A percentile compares a stretch with the other conserved stretches of the same genome.
These are phyloP conservation scores for Dichetophora obliterata DNA, from an alignment of 2,888 invertebrate genomes.

Conservation along the genomic window DNA sequence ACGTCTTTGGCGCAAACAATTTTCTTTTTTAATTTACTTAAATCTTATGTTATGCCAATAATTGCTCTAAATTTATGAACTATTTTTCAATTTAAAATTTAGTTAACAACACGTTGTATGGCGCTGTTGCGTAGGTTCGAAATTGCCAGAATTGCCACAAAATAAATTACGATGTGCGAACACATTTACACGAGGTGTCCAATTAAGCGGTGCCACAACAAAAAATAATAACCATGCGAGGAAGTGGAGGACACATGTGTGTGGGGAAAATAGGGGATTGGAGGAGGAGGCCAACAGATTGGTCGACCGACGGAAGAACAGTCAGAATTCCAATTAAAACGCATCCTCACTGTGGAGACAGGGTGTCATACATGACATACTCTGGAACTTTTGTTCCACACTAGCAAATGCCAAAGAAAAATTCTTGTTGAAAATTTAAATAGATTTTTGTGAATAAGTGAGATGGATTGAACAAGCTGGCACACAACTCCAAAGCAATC, in stretches of 20 bases:
- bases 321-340: neutral
- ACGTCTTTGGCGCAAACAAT: neutral
- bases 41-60: conserved; percentile 63
- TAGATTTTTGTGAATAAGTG: no score
- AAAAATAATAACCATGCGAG: neutral
- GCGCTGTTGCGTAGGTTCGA: neutral
- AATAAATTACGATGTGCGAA: conserved; percentile 59
- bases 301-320: neutral
- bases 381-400: no score
- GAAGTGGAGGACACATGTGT: neutral
- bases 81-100: conserved; percentile 52
- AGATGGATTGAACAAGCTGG: no score
- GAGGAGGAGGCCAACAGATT: neutral
- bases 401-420: no score
- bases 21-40: conserved; percentile 55
- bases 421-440: no score
- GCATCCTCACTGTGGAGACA: no score
- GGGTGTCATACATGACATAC: no score
- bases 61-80: conserved; percentile 64
- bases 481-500: no score
- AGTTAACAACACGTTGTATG: conserved; percentile 16
- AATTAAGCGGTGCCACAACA: conserved; percentile 35
- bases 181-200: conserved; percentile 46
- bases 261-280: neutral
- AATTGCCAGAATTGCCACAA: neutral